Base-by-base conservation (phyloP, 2,888 invertebrate genomes). In the Hypomecis punctinalis region DNA sequence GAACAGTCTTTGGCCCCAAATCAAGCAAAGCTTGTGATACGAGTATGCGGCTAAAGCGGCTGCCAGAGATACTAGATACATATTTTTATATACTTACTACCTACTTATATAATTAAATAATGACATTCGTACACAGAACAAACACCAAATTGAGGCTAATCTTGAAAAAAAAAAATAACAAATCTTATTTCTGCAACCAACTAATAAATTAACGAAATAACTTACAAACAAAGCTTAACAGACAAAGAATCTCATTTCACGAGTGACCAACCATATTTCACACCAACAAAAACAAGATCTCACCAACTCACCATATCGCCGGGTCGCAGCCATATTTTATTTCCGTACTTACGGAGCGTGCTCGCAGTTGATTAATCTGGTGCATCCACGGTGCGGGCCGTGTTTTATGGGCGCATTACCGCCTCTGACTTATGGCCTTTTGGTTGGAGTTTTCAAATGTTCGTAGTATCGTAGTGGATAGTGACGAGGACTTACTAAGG, bases 321-420 rank as follows among this genome's bases (percentile, higher is more conserved):
- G 64, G 59, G 67, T 62, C 51, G 68, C 63, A 67, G 43, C 56
- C 57, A 69, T 69, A 68, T 58, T 68, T 71, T 69, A 71, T 64
- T 65, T 63, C 61, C 63, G 58, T 62, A 63, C 68, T 65, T 64
- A 63, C 60, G 61, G 58, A 63, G 57, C 47, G 64, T 42, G 67
- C 63, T 63, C 61, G 61, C 61, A 69, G 75, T 77, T 77, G 75
- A 79, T 79, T 79, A 79, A 79, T 79, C 75, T 74, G 67, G 66
- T 69, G 73, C 69, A 64, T 69, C 63, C 59, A 58, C 72, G 69
- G 75, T 76, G 73, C 74, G 71, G 75, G 70, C 61, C 66, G 69
- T 76, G 68, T 61, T 80, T 78, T 77, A 80, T 74, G 71, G 71
- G 45, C 67, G 68, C 75, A 73, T 78, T 78, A 78, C 72, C 62